phyloP scores from a whole-genome alignment of 2,113 vertebrate species.

The Rhinolophus sinicus region DNA sequence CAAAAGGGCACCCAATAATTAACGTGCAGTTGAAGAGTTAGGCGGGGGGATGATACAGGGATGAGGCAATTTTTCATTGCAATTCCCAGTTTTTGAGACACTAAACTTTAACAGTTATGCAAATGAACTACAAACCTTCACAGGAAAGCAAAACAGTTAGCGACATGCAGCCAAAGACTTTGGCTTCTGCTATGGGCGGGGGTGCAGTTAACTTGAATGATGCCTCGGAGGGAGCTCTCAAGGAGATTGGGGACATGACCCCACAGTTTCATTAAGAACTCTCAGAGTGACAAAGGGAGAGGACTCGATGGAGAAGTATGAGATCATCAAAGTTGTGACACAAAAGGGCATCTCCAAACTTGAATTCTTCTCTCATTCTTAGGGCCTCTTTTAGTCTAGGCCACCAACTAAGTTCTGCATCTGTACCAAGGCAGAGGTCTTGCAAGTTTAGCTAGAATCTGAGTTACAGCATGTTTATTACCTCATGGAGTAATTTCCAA shows the following conservation, averaged over 20 bases:
- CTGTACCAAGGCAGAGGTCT: neutral
- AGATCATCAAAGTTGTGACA: neutral
- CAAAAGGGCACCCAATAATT: neutral
- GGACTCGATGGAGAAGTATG: neutral
- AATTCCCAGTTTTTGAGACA: neutral
- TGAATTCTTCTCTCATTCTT: neutral
- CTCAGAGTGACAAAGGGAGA: neutral
- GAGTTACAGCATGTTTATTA: neutral
- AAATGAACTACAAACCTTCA: neutral
- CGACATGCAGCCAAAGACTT: neutral
- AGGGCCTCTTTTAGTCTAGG: neutral
- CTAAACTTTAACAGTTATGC: neutral
- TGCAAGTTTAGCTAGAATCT: neutral
- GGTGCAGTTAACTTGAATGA: neutral
- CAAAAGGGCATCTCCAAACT: neutral
- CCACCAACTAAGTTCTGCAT: neutral
- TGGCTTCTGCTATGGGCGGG: neutral
- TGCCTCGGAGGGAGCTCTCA: neutral
- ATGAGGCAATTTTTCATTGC: neutral
- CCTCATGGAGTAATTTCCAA: conserved; percentile 53
- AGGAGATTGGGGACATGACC: neutral
- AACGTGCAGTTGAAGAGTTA: neutral
- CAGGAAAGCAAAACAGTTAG: neutral
- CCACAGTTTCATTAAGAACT: neutral
- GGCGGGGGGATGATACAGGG: neutral